Conservation (phyloP, 2,113 vertebrate species). For the Lepus europaeus region DNA sequence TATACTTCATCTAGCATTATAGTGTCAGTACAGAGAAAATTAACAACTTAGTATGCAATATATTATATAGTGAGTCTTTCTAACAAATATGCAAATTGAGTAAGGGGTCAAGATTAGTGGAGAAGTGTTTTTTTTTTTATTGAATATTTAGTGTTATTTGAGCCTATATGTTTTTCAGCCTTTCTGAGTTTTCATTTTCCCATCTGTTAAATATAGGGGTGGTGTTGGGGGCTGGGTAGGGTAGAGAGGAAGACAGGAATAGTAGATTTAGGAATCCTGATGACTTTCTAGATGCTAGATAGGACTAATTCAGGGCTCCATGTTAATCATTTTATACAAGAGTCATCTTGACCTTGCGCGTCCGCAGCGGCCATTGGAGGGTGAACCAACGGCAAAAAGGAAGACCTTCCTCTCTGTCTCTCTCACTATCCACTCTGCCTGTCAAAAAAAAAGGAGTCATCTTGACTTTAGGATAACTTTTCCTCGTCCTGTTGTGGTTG, state of each 20-base stretch:
- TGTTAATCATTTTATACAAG: not conserved
- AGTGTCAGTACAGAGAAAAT: not conserved
- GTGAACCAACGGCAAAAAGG: too few species aligned
- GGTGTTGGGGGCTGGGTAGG: not conserved
- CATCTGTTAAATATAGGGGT: too few species aligned
- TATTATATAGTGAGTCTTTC: not conserved
- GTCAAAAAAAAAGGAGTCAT: not conserved
- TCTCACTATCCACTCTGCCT: too few species aligned
- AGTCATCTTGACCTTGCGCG: not conserved
- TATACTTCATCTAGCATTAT: not conserved
- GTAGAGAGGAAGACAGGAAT: rapidly evolving
- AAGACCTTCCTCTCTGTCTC: too few species aligned
- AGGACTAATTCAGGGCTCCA: not conserved
- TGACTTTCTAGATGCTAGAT: not conserved
- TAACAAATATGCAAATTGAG: not conserved
- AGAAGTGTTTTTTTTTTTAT: not conserved
- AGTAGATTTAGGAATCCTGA: not conserved
- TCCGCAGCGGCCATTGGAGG: too few species aligned
- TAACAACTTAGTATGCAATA: not conserved
- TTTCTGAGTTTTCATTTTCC: not conserved
- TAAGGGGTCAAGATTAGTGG: not conserved
- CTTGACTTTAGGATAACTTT: not conserved
- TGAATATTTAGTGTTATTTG: not conserved
- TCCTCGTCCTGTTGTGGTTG: not conserved
- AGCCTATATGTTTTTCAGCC: not conserved